Percentiles rank a stretch among this genome's conserved stretches.
These are phyloP conservation scores for Furcula furcula DNA, from an alignment of 2,888 invertebrate species.

Conservation along the genomic window DNA sequence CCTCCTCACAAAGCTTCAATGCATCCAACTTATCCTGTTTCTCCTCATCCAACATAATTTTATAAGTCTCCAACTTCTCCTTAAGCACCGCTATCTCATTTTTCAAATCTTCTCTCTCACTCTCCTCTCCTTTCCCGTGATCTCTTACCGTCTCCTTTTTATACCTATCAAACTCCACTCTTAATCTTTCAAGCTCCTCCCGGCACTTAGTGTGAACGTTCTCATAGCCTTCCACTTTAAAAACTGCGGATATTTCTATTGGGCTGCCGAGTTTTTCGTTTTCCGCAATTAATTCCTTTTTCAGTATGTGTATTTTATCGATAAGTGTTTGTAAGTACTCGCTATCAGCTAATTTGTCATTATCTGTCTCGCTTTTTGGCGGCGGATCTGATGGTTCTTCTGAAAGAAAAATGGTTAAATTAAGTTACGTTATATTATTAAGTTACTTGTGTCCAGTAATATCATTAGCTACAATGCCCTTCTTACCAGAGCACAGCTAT, in stretches of 20 bases:
- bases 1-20: slow-evolving; percentile 81
- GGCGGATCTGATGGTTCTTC: slow-evolving; percentile 37
- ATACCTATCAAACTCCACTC: slow-evolving; percentile 85
- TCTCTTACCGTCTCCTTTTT: slow-evolving; percentile 67
- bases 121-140: slow-evolving; percentile 43
- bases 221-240: slow-evolving; percentile 66
- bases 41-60: slow-evolving; percentile 83
- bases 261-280: slow-evolving; percentile 83
- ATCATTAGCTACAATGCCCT: no score
- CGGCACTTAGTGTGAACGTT: slow-evolving; percentile 81
- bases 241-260: slow-evolving; percentile 80
- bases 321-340: slow-evolving; percentile 81
- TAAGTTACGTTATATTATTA: no score
- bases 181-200: slow-evolving; percentile 83
- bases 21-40: slow-evolving; percentile 83
- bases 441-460: no score
- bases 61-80: slow-evolving; percentile 84
- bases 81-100: slow-evolving; percentile 84
- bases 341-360: slow-evolving; percentile 66
- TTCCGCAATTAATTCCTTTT: slow-evolving; percentile 81
- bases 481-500: no score
- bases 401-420: slow-evolving; percentile 11
- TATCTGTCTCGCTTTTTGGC: slow-evolving; percentile 68
- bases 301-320: slow-evolving; percentile 84
- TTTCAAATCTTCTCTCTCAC: slow-evolving; percentile 72